Evolutionary conservation across 2,888 invertebrate species (phyloP), one percentile per base, ranked within the genome.

Genomic region (Hemistola chrysoprasaria): DNA sequence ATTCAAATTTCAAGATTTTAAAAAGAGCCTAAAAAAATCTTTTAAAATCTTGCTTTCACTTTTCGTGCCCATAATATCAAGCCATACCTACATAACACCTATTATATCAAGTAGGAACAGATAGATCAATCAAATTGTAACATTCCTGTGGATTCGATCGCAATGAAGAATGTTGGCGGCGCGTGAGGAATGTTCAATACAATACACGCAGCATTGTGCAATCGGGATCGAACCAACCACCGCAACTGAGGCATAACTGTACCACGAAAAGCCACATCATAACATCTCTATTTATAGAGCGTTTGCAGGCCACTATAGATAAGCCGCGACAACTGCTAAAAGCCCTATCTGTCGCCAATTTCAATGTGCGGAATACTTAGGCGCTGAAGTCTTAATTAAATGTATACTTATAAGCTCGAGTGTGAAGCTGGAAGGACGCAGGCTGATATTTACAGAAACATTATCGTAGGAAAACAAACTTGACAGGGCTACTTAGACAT

Each of bases 381-480:
- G 59, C 55, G 55, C 43, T 67, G 62, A 70, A 75, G 72, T 70
- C 74, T 75, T 79, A 79, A 80, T 79, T 77, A 75, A 69, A 72
- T 59, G 65, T 71, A 70, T 68, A 71, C 62, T 63, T 62, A 77
- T 74, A 75, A 67, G 68, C 66, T 59, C 49, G 51, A 57, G 59
- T 34, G 43, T 44, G 30, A 44, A 38, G 29, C 38, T 27, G 34
- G 59, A 71, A 64, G 59, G 66, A 3, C 3, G 69, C 62, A 55
- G 59, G 65, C 51, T 57, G 65, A 59, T 82, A 75, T 81, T 81
- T 79, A 78, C 79, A 71, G 64, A 76, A 64, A 61, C 80, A 78
- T 79, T 79, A 82, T 74, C 67, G 66, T 68, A 69, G 61, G 63
- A 74, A 78, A 82, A 78, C 76, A 82, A 77, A 73, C 67, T 71